A percentile compares a stretch with the other conserved stretches of the same genome.
These are phyloP conservation scores for Ectropis grisescens DNA, from an alignment of 1,140 invertebrate species.

Conservation along the genomic window DNA sequence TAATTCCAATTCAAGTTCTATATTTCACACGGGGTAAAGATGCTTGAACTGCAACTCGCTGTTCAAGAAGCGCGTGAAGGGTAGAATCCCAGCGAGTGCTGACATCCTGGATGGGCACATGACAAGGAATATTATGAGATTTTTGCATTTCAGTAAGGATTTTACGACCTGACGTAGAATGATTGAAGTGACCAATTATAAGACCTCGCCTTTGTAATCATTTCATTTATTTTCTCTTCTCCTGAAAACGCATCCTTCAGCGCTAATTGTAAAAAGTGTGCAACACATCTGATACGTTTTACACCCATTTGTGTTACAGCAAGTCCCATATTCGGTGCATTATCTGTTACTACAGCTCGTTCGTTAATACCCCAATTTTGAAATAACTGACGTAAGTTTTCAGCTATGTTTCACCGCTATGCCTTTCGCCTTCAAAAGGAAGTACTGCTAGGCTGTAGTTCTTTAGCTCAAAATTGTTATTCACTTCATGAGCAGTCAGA, in stretches of 20 bases:
- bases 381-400: slow-evolving; percentile 1
- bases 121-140: slow-evolving; percentile 3
- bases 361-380: no score
- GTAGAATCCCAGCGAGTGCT: slow-evolving; percentile 1
- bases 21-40: slow-evolving; percentile 2
- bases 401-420: slow-evolving; percentile 2
- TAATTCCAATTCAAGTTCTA: slow-evolving; percentile 2
- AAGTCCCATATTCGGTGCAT: slow-evolving; percentile 9
- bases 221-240: slow-evolving; percentile 6
- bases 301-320: slow-evolving; percentile 2
- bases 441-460: slow-evolving; percentile 2
- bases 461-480: slow-evolving; percentile 3
- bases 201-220: slow-evolving; percentile 7
- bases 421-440: slow-evolving; percentile 3
- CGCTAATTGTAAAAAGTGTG: slow-evolving; percentile 7
- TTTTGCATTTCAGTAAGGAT: slow-evolving; percentile 1
- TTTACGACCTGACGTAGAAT: slow-evolving; percentile 2
- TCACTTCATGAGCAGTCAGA: slow-evolving; percentile 3
- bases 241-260: slow-evolving; percentile 5
- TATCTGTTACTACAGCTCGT: slow-evolving; percentile 2
- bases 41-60: slow-evolving; percentile 2
- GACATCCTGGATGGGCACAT: slow-evolving; percentile 2
- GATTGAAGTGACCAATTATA: slow-evolving; percentile 8
- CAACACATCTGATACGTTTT: slow-evolving; percentile 7
- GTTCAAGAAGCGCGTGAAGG: slow-evolving; percentile 1